Conservation (phyloP, 2,888 invertebrate species). For the Athalia cordata region DNA sequence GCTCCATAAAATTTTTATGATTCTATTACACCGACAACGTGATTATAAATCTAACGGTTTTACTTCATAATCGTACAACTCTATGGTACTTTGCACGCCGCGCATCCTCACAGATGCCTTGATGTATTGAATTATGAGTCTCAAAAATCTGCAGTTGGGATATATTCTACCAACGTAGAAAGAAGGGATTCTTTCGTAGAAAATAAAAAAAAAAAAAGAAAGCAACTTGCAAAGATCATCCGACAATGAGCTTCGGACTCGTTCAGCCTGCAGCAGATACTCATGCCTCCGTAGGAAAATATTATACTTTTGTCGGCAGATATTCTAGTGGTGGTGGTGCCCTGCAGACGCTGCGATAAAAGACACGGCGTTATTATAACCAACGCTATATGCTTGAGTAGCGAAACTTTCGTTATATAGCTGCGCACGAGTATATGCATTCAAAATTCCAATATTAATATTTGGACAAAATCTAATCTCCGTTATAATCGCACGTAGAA, state of each 20-base stretch:
- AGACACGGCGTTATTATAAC: no score
- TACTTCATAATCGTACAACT: slow-evolving; percentile 12
- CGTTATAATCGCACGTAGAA: slow-evolving; percentile 66
- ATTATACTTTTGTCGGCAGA: background rate
- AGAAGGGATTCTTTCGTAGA: no score
- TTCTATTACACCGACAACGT: slow-evolving; percentile 3
- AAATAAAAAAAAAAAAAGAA: no score
- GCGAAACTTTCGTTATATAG: background rate
- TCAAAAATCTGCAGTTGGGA: no score
- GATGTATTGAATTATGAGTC: background rate
- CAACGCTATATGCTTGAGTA: background rate
- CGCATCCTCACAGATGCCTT: background rate
- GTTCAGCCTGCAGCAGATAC: no score
- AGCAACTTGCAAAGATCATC: no score
- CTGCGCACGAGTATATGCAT: background rate
- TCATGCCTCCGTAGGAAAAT: background rate
- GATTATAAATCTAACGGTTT: slow-evolving; percentile 24
- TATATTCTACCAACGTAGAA: no score
- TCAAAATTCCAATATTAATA: slow-evolving; percentile 45
- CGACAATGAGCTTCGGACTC: no score
- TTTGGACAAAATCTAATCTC: slow-evolving; percentile 64
- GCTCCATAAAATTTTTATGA: slow-evolving; percentile 19
- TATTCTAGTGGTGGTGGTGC: background rate
- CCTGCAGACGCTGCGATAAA: no score
- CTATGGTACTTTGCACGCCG: no score